Conservation (phyloP, 2,797 vertebrate species). For the Pseudomugil tenellus region DNA sequence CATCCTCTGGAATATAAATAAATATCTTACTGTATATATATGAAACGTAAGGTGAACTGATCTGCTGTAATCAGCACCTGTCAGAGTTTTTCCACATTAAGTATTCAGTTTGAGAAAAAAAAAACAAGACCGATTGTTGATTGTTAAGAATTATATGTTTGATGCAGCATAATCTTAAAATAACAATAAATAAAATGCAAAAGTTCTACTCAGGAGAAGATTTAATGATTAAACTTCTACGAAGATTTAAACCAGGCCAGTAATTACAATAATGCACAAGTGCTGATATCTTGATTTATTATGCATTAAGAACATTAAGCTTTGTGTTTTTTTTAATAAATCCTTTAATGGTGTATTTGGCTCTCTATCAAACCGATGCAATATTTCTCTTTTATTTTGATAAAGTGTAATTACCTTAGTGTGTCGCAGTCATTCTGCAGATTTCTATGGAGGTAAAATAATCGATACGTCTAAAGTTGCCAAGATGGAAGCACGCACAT, state of each 20-base stretch:
- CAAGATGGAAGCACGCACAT: conserved; percentile 11
- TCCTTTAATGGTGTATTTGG: conserved; percentile 22
- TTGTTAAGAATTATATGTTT: background rate
- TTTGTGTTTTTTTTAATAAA: conserved; percentile 36
- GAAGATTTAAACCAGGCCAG: conserved; percentile 8
- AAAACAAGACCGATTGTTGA: background rate
- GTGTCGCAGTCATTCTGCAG: conserved; percentile 31
- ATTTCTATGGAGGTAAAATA: conserved; percentile 31
- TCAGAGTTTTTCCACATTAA: conserved; percentile 78
- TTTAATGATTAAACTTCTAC: conserved; percentile 2
- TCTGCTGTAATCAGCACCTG: conserved; percentile 88
- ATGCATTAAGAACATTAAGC: conserved; percentile 18
- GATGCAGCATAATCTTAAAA: background rate
- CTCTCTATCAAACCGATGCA: conserved; percentile 31
- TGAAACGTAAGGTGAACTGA: conserved; percentile 74
- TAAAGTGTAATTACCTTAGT: conserved; percentile 53
- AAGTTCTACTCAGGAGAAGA: background rate
- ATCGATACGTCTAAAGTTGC: conserved; percentile 29
- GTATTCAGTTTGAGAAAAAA: conserved; percentile 27
- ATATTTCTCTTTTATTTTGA: conserved; percentile 51
- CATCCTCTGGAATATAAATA: conserved; percentile 71
- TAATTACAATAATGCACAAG: conserved; percentile 40
- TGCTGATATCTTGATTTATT: conserved; percentile 60
- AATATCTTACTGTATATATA: conserved; percentile 43
- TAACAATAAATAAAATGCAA: background rate